Evolutionary conservation across 92 coral and sea anemone genomes (phyloP).

Genomic region (Paramuricea clavata): DNA sequence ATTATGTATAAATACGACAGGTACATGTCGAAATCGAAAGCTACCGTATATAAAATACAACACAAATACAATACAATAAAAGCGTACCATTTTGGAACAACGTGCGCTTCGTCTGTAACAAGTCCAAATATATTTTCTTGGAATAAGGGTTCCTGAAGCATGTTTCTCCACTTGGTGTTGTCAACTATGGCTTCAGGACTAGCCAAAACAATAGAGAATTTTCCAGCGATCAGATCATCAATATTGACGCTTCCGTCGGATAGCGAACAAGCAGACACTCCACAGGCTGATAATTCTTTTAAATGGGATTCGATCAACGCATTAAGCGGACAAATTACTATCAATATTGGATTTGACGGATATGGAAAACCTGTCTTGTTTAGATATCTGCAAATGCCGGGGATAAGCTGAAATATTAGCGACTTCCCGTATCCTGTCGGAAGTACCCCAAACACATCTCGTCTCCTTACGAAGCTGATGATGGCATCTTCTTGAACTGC

Average conservation of each 20-base stretch:
- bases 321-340: too few species aligned
- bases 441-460: too few species aligned
- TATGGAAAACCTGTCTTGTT: too few species aligned
- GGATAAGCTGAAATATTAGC: too few species aligned
- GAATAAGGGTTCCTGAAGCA: slow-evolving; percentile 11
- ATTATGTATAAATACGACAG: too few species aligned
- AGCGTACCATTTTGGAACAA: slow-evolving; percentile 55
- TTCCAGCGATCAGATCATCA: not conserved
- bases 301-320: too few species aligned
- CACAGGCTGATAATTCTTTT: not conserved
- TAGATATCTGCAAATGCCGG: too few species aligned
- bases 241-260: not conserved
- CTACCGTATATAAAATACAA: too few species aligned
- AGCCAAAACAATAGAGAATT: not conserved
- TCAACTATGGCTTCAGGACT: not conserved
- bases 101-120: slow-evolving; percentile 58
- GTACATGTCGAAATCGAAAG: not conserved
- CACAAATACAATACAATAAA: too few species aligned
- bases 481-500: not conserved
- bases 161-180: slow-evolving; percentile 36
- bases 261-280: not conserved
- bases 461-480: not conserved
- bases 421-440: too few species aligned
- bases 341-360: too few species aligned
- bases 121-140: slow-evolving; percentile 43